These are phyloP conservation scores for Gymnogyps californianus DNA, from an alignment of 2,113 vertebrate species.

Conservation along the genomic window DNA sequence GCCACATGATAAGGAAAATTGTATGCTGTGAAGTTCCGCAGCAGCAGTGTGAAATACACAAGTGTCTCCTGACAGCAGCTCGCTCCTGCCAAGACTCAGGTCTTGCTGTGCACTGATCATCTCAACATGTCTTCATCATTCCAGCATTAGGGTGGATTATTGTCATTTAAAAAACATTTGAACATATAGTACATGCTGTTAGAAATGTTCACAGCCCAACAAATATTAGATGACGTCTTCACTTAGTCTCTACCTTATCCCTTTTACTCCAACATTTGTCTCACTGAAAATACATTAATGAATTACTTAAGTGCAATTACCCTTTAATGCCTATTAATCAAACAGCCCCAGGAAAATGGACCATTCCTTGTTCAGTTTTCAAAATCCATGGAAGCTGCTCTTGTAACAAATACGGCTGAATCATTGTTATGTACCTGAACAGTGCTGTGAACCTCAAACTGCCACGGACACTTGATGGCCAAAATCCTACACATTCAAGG, in stretches of 20 bases:
- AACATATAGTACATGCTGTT: neutral
- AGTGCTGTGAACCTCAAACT: neutral
- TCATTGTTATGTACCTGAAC: neutral
- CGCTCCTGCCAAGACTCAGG: neutral
- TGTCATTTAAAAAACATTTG: neutral
- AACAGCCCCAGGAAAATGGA: neutral
- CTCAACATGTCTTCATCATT: neutral
- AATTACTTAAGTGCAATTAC: neutral
- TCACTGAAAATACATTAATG: neutral
- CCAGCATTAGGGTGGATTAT: neutral
- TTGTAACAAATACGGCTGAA: neutral
- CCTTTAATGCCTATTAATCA: neutral
- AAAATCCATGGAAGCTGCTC: neutral
- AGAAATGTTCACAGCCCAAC: neutral
- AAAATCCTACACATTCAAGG: neutral
- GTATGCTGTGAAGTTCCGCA: neutral
- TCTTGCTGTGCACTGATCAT: neutral
- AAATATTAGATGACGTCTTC: neutral
- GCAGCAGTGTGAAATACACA: neutral
- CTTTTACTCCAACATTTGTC: neutral
- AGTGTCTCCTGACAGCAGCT: neutral
- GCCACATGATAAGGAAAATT: constrained; percentile 44
- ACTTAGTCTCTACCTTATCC: neutral
- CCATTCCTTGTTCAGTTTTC: neutral
- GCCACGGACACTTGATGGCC: neutral